Percentiles rank a stretch among this genome's conserved stretches.
These are phyloP conservation scores for Rafetus swinhoei DNA, from an alignment of 2,113 vertebrate genomes.

Conservation along the genomic window DNA sequence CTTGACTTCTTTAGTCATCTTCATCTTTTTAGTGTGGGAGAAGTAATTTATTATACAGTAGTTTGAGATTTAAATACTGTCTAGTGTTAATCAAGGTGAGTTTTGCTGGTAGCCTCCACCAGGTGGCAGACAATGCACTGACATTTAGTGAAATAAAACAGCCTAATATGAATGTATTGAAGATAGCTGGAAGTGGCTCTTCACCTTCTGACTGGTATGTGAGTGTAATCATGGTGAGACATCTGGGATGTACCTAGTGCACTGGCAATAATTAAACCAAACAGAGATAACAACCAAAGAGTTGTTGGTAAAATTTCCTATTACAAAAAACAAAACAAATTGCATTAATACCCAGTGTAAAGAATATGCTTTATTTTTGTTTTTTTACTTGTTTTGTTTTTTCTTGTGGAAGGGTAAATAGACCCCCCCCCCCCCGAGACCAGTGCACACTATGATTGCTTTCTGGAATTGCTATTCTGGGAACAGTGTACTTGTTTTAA, in stretches of 20 bases:
- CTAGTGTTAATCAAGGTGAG: background rate
- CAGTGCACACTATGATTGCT: background rate
- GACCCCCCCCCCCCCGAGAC: too few species aligned
- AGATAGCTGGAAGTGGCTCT: background rate
- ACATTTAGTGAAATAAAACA: background rate
- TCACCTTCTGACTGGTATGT: background rate
- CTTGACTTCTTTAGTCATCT: background rate
- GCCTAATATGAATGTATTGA: background rate
- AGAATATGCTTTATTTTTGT: background rate
- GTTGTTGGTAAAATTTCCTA: background rate
- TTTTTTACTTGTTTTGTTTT: background rate
- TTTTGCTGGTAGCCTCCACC: constrained; percentile 35
- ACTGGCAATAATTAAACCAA: background rate
- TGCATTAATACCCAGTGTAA: background rate
- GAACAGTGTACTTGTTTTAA: background rate
- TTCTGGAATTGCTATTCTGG: background rate
- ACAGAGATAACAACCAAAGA: background rate
- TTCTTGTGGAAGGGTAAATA: accelerated
- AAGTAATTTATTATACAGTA: background rate
- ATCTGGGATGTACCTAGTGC: background rate
- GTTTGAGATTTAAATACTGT: background rate
- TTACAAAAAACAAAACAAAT: background rate
- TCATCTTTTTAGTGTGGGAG: background rate
- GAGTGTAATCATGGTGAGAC: background rate
- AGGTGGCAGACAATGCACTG: constrained; percentile 72